Base-by-base conservation (phyloP, 2,113 vertebrate genomes). In the Austrofundulus limnaeus region DNA sequence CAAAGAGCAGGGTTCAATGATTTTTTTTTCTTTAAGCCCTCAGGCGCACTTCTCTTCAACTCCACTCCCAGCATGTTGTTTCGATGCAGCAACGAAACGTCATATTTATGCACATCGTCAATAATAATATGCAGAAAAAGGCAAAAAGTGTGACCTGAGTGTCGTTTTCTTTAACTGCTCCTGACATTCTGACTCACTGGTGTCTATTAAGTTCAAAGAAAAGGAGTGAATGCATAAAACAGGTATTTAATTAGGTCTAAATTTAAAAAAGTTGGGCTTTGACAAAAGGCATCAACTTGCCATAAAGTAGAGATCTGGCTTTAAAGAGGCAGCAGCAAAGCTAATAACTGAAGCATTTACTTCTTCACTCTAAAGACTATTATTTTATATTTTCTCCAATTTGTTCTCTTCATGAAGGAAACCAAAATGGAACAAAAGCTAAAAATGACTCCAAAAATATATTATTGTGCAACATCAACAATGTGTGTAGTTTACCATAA, bases 1-100 rank as follows among this genome's bases (percentile, higher is more conserved):
- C 55, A 80, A 83, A 77, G 58, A 85, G 80, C 72, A 82, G 62
- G 82, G 84, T 87, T 85, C 83, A 88, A 66, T 79, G 66, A 81
- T 73, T 72, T 75, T 54, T 63, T 78, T 65, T 72, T 69, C 68
- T 58, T 63, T 76, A 61, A 71, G 74, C 84, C 81, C 65, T 21
- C 46, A 83, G 83, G 83, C 78, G 72, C 25, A 66, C 66, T 85
- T 75, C 74, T 78, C 66, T 86, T 79, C 64, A 72, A 60, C 77
- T 69, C 46, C 65, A 75, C 66, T 77, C 41, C 51, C 57, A 80
- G 66, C 41, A 45, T 17, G 48, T 34, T 51, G 46, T 51, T 72
- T 60, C 61, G n/a, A 49, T 46, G 5, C 3, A 2, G 45, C 31
- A 56, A 52, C 71, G 59, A 61, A 70, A 53, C 56, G 28, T 65